Evolutionary conservation across 2,797 vertebrate species (phyloP).

Genomic region (Falco peregrinus): DNA sequence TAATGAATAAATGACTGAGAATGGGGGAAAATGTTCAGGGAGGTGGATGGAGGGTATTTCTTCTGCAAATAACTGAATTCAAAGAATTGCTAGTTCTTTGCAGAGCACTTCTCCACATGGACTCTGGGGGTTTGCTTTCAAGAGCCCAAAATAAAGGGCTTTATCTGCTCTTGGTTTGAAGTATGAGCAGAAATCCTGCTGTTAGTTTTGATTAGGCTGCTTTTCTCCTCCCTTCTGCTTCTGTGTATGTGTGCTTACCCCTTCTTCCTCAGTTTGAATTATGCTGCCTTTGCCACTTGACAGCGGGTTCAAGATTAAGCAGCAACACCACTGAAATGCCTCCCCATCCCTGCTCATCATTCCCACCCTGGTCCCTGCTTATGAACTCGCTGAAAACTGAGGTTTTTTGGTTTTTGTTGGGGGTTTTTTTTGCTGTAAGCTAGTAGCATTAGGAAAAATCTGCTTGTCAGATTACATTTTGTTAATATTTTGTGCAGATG

Average conservation of each 20-base stretch:
- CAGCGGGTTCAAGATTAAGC: background rate
- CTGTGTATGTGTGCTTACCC: background rate
- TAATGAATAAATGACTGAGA: constrained; percentile 1
- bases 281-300: background rate
- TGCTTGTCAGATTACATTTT: background rate
- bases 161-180: constrained; percentile 30
- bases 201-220: constrained; percentile 49
- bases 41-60: background rate
- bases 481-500: background rate
- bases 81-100: constrained; percentile 30
- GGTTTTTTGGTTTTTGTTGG: no score
- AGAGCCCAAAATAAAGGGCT: constrained; percentile 31
- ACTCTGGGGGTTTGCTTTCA: constrained; percentile 45
- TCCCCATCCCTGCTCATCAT: background rate
- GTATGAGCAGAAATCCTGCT: constrained; percentile 49
- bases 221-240: constrained; percentile 4
- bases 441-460: background rate
- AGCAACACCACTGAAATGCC: background rate
- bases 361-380: background rate
- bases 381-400: background rate
- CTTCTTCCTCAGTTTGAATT: background rate
- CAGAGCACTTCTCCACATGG: background rate
- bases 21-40: background rate
- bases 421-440: background rate
- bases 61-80: constrained; percentile 18